Conservation (phyloP, 64 coral and sea anemone genomes). For the Stichodactyla mertensii region DNA sequence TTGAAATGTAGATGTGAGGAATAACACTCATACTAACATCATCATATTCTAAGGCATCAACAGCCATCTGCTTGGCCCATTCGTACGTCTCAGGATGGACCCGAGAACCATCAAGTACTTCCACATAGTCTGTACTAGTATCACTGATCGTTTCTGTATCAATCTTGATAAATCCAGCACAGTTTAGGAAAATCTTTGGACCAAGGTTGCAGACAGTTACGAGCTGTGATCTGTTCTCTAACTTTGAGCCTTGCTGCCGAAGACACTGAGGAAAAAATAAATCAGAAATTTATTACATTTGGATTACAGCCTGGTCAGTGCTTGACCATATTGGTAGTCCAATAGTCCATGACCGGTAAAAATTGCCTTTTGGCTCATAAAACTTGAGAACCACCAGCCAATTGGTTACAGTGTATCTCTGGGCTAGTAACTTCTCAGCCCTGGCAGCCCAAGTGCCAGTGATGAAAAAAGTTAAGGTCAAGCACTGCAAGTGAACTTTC, state of each 20-base stretch:
- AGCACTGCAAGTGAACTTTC: too few relatives aligned
- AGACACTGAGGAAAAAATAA: constrained; percentile 55
- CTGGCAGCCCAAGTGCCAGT: too few relatives aligned
- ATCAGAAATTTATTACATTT: neutral
- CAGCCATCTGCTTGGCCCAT: constrained; percentile 99
- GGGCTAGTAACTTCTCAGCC: too few relatives aligned
- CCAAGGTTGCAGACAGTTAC: constrained; percentile 96
- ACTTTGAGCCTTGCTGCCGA: constrained; percentile 77
- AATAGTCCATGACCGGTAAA: too few relatives aligned
- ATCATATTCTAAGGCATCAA: constrained; percentile 94
- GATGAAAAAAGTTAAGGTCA: too few relatives aligned
- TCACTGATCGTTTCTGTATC: constrained; percentile 90
- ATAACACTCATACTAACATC: constrained; percentile 39
- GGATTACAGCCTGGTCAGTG: too few relatives aligned
- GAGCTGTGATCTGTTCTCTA: constrained; percentile 96
- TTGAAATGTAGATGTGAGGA: neutral
- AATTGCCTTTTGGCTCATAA: too few relatives aligned
- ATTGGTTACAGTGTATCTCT: too few relatives aligned
- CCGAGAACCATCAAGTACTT: constrained; percentile 89
- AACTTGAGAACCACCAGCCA: too few relatives aligned
- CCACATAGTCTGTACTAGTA: constrained; percentile 73
- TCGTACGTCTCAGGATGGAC: constrained; percentile 98
- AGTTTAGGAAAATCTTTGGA: constrained; percentile 93
- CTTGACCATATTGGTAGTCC: too few relatives aligned
- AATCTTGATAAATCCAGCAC: constrained; percentile 96